Evolutionary conservation across 1,140 invertebrate species (phyloP), one percentile per base, ranked within the genome.

Genomic region (Anthonomus grandis): DNA sequence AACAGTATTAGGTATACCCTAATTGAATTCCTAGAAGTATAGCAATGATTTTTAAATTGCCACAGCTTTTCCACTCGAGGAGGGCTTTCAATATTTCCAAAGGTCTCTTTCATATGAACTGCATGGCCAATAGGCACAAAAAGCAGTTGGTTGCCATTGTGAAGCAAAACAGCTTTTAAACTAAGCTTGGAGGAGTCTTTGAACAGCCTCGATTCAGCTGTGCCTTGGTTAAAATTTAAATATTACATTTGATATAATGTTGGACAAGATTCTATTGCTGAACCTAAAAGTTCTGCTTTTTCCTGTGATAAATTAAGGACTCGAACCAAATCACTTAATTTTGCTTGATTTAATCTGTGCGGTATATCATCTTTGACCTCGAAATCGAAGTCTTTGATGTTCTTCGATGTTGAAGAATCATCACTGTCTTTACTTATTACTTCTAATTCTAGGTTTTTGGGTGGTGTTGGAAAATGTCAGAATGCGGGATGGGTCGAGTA

Each of bases 11-110:
- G n/a, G n/a, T n/a, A n/a, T n/a, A n/a, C n/a, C n/a, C n/a, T n/a
- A n/a, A n/a, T n/a, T n/a, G n/a, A n/a, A n/a, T n/a, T n/a, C n/a
- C n/a, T n/a, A n/a, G n/a, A 23, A 73, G 46, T 47, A 74, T 64
- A 9, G 62, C 50, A 34, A 73, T 42, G 17, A 72, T 65, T 64
- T 72, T 73, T 36, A 71, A 58, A 62, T 72, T 68, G 15, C 56
- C 63, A 62, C 62, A 70, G 36, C 71, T 60, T 12, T 60, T 54
- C 65, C 64, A 74, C 21, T 62, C 17, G 4, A 60, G n/a, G n/a
- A n/a, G n/a, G n/a, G n/a, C n/a, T n/a, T 22, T 62, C 54, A n/a
- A 42, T 38, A 51, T 15, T 15, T 55, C 27, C 38, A 60, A 19
- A 54, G 34, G 18, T 46, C n/a, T n/a, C n/a, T n/a, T n/a, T n/a